Conservation (phyloP, 2,797 vertebrate species). For the Sphenopsis melanotis region DNA sequence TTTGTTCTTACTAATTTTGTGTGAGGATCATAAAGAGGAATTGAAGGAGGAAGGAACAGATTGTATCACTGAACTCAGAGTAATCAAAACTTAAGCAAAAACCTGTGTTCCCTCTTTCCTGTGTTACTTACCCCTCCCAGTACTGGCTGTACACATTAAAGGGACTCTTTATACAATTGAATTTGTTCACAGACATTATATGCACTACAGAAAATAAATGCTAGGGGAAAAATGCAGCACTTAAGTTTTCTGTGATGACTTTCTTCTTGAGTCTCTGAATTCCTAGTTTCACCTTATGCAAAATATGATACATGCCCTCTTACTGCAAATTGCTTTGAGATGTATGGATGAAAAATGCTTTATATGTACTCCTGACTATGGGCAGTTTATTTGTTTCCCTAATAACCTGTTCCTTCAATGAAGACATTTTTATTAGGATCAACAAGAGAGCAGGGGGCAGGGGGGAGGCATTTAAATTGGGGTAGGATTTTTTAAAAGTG, state of each 20-base stretch:
- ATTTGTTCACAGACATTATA: background rate
- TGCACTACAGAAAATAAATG: background rate
- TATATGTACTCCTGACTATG: background rate
- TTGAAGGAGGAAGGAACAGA: background rate
- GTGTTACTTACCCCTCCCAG: background rate
- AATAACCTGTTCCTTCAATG: background rate
- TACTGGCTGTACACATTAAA: background rate
- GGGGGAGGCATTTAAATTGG: conserved; percentile 1
- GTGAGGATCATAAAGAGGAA: background rate
- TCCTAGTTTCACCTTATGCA: background rate
- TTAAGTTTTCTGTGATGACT: background rate
- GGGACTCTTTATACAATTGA: background rate
- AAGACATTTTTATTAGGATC: conserved; percentile 50
- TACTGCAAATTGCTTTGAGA: background rate
- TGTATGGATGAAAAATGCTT: background rate
- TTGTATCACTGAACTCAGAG: background rate
- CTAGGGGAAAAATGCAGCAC: background rate
- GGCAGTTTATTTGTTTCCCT: conserved; percentile 33
- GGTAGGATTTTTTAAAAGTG: conserved; percentile 24
- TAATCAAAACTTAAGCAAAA: background rate
- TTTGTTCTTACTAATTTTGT: background rate
- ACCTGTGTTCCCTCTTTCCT: background rate
- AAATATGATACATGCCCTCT: background rate
- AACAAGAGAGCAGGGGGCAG: background rate
- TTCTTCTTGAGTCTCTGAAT: background rate